Evolutionary conservation across 2,888 invertebrate species (phyloP).

Genomic region (Microdon myrmicae): DNA sequence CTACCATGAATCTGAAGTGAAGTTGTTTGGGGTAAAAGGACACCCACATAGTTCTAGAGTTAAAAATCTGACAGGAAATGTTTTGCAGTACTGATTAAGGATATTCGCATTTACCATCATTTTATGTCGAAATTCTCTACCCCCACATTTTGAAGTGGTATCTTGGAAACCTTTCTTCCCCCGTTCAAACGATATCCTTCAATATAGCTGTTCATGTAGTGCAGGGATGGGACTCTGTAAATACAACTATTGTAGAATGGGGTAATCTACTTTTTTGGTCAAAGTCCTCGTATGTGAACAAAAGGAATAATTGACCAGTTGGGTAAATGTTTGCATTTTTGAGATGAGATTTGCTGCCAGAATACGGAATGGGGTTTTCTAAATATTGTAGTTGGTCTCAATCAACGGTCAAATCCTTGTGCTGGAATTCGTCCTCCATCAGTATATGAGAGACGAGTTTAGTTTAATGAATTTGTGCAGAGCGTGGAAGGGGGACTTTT

Average conservation of each 20-base stretch:
- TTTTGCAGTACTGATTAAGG: slow-evolving; percentile 10
- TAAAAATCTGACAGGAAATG: background rate
- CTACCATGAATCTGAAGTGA: slow-evolving; percentile 10
- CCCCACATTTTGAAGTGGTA: background rate
- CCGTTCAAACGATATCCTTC: slow-evolving; percentile 18
- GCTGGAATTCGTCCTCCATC: slow-evolving; percentile 26
- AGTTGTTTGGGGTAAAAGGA: no score
- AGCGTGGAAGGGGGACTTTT: background rate
- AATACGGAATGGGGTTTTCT: slow-evolving; percentile 14
- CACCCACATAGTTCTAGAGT: no score
- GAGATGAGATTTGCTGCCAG: slow-evolving; percentile 24
- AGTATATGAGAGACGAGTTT: slow-evolving; percentile 9
- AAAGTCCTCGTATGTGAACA: slow-evolving; percentile 46
- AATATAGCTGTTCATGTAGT: slow-evolving; percentile 16
- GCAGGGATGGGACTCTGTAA: slow-evolving; percentile 42
- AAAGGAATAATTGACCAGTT: slow-evolving; percentile 54
- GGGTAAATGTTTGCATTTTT: slow-evolving; percentile 54
- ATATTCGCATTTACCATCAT: slow-evolving; percentile 4
- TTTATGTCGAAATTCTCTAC: slow-evolving; percentile 3
- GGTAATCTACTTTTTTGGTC: slow-evolving; percentile 45
- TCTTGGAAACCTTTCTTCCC: slow-evolving; percentile 22
- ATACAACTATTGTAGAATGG: slow-evolving; percentile 37
- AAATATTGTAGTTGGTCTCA: slow-evolving; percentile 23
- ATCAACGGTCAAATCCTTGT: slow-evolving; percentile 11
- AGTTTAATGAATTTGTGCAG: slow-evolving; percentile 10